Evolutionary conservation across 1,140 invertebrate species (phyloP).

Genomic region (Achroia grisella): DNA sequence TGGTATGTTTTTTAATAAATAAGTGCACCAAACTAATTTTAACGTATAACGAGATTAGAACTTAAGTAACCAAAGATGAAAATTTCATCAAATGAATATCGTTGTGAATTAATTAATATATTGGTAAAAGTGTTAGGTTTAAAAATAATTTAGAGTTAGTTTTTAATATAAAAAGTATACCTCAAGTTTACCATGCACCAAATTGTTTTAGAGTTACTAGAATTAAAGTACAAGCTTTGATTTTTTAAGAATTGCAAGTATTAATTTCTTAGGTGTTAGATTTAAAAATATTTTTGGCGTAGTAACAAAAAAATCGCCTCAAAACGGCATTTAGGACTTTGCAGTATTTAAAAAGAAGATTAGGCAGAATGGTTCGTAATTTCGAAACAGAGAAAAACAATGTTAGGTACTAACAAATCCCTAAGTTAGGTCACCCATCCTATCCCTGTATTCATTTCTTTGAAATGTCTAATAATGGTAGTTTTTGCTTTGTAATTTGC

Average conservation of each 20-base stretch:
- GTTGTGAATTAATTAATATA: conserved; percentile 51
- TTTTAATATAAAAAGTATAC: conserved; percentile 45
- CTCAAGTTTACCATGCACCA: conserved; percentile 72
- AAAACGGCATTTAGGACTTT: background rate
- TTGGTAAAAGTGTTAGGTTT: conserved; percentile 31
- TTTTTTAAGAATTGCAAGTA: conserved; percentile 35
- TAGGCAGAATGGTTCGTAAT: conserved; percentile 2
- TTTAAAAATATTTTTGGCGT: conserved; percentile 13
- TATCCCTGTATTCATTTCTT: conserved; percentile 62
- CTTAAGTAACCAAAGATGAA: conserved; percentile 65
- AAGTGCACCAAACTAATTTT: conserved; percentile 53
- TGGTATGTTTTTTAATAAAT: conserved; percentile 17
- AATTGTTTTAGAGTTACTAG: conserved; percentile 58
- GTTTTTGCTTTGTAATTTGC: conserved; percentile 66
- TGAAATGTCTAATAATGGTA: conserved; percentile 43
- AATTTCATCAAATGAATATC: conserved; percentile 64
- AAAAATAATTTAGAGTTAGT: conserved; percentile 18
- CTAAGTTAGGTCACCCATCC: conserved; percentile 39
- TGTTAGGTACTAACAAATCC: conserved; percentile 33
- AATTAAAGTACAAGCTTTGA: conserved; percentile 19
- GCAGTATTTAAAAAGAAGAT: conserved; percentile 17
- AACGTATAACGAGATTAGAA: conserved; percentile 43
- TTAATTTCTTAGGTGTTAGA: conserved; percentile 31
- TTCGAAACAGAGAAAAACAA: conserved; percentile 11
- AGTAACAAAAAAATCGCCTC: conserved; percentile 16